Evolutionary conservation across 2,797 vertebrate species (phyloP).

Genomic region (Paedocypris micromegethes): DNA sequence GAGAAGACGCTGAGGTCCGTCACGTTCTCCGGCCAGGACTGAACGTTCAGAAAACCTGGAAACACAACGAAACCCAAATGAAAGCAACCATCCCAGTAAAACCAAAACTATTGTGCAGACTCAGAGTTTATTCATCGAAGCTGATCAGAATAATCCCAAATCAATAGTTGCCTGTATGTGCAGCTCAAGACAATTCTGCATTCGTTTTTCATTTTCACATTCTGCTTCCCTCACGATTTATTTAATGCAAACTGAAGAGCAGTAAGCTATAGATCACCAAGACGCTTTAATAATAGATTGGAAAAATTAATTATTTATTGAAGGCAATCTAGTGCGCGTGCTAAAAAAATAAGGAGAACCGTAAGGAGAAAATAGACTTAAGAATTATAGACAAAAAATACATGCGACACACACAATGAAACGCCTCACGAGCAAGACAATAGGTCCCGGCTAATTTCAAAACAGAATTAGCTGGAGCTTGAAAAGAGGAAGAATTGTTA

Average conservation of each 20-base stretch:
- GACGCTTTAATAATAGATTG: slow-evolving; percentile 70
- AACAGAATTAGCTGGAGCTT: slow-evolving; percentile 10
- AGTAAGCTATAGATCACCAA: slow-evolving; percentile 59
- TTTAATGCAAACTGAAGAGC: slow-evolving; percentile 60
- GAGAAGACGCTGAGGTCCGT: slow-evolving; percentile 95
- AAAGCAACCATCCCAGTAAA: no score
- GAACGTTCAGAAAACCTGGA: slow-evolving; percentile 91
- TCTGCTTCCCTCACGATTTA: slow-evolving; percentile 19
- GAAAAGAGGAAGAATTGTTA: slow-evolving; percentile 52
- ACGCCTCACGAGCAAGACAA: neutral
- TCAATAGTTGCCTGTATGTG: no score
- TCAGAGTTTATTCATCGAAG: no score
- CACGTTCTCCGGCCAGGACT: slow-evolving; percentile 97
- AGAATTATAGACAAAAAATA: slow-evolving; percentile 1
- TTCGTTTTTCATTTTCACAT: slow-evolving; percentile 11
- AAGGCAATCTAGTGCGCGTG: slow-evolving; percentile 42
- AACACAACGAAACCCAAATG: slow-evolving; percentile 31
- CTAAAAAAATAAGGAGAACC: slow-evolving; percentile 59
- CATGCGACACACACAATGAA: slow-evolving; percentile 23
- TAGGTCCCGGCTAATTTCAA: no score
- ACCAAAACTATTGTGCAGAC: no score
- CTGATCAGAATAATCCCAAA: no score
- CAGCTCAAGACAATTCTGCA: neutral
- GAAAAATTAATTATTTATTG: slow-evolving; percentile 67
- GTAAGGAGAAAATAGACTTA: neutral